A percentile compares a stretch with the other conserved stretches of the same genome.
Conservation (phyloP, 2,113 vertebrate genomes). For the Patagioenas fasciata region DNA sequence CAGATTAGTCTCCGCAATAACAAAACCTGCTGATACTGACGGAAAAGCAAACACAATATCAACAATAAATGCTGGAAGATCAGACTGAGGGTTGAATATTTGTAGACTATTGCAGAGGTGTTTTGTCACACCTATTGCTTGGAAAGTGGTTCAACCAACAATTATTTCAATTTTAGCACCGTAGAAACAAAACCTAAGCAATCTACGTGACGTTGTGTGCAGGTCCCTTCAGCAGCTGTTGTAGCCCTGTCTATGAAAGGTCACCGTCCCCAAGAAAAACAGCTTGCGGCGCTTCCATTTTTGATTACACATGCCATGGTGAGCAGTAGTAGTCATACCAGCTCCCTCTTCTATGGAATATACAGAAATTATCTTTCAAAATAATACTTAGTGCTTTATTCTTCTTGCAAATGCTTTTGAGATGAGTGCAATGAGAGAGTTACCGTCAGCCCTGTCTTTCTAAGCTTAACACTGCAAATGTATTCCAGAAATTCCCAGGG, state of each 20-base stretch:
- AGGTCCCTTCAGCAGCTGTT: neutral
- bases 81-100: neutral
- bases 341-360: neutral
- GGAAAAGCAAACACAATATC: neutral
- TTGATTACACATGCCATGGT: rapidly evolving
- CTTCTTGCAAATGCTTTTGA: neutral
- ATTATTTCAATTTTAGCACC: neutral
- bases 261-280: neutral
- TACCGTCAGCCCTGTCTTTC: neutral
- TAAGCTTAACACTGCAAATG: neutral
- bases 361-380: neutral
- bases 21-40: neutral
- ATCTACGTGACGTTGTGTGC: rapidly evolving
- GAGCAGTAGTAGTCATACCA: neutral
- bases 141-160: neutral
- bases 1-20: neutral
- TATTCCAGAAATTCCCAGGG: neutral
- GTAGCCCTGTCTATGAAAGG: rapidly evolving
- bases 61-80: neutral
- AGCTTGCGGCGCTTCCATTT: neutral
- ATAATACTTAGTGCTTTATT: neutral
- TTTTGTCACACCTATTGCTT: neutral
- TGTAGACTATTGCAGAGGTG: neutral
- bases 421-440: neutral
- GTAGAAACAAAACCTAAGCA: neutral